phyloP scores from a whole-genome alignment of 2,888 invertebrate species.

The Abrostola tripartita region DNA sequence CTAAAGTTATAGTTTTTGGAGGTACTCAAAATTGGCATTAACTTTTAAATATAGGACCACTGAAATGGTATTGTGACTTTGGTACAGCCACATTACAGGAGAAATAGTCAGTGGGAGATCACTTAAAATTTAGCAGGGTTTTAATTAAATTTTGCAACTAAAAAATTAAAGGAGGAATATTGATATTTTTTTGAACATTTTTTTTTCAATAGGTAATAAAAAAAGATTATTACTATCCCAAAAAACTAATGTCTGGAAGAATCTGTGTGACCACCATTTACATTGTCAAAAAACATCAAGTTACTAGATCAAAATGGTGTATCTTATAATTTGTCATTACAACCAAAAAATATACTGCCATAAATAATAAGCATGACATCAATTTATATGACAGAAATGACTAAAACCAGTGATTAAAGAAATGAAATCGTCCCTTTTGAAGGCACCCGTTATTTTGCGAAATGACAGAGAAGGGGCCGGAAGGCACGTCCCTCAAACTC shows the following conservation, averaged over 20 bases:
- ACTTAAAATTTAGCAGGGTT: too few species aligned
- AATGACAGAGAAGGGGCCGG: conserved; percentile 70
- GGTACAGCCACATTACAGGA: too few species aligned
- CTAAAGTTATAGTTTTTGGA: conserved; percentile 14
- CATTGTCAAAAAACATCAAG: conserved; percentile 8
- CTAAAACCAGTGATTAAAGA: conserved; percentile 70
- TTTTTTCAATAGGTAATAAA: too few species aligned
- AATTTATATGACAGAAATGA: conserved; percentile 69
- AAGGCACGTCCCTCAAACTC: conserved; percentile 74
- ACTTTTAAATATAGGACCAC: background rate
- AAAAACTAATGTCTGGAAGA: too few species aligned
- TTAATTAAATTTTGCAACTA: too few species aligned
- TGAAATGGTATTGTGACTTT: background rate
- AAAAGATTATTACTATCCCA: too few species aligned
- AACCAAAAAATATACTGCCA: conserved; percentile 30
- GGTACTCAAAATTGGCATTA: background rate
- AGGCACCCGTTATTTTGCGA: conserved; percentile 63
- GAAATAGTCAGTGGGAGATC: too few species aligned
- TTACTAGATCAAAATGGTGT: conserved; percentile 18
- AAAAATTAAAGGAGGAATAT: too few species aligned
- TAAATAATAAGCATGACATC: conserved; percentile 69
- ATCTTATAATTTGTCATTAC: conserved; percentile 43
- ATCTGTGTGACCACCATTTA: background rate
- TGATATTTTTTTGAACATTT: too few species aligned
- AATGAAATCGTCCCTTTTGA: conserved; percentile 75